Percentiles rank a stretch among this genome's conserved stretches.
Conservation (phyloP, 1,140 invertebrate species). For the Bombus turneri region DNA sequence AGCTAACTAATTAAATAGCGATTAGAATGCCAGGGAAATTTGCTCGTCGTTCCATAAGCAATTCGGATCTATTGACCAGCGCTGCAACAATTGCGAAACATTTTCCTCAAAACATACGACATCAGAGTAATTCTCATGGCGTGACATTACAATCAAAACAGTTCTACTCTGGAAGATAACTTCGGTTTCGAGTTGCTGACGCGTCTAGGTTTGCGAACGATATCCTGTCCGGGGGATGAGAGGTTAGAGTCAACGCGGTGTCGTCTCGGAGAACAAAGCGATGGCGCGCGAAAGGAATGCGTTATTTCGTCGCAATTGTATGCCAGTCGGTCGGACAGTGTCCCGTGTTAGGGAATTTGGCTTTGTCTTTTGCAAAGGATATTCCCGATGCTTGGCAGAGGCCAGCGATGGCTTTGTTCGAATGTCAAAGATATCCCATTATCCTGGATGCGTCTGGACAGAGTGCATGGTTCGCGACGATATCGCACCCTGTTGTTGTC, state of each 20-base stretch:
- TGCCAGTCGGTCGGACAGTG: background rate
- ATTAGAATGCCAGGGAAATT: conserved; percentile 14
- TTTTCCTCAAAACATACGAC: background rate
- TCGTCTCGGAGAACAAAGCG: background rate
- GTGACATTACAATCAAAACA: background rate
- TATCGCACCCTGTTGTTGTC: conserved; percentile 13
- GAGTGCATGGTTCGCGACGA: conserved; percentile 16
- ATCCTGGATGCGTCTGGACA: background rate
- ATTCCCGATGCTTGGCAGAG: too few species aligned
- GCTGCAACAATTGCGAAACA: background rate
- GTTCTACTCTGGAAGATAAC: background rate
- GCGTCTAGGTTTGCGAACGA: background rate
- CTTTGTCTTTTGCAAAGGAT: too few species aligned
- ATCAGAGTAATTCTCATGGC: background rate
- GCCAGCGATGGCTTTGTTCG: background rate
- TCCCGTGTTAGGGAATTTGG: background rate
- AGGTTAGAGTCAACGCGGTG: background rate
- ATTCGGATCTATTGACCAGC: background rate
- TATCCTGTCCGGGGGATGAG: too few species aligned
- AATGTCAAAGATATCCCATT: conserved; percentile 7
- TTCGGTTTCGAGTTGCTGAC: background rate
- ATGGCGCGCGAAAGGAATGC: background rate
- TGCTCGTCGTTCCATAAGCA: background rate
- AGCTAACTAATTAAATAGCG: conserved; percentile 39
- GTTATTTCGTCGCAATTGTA: background rate